Evolutionary conservation across 2,113 vertebrate genomes (phyloP).

Genomic region (Tringa solitaria): DNA sequence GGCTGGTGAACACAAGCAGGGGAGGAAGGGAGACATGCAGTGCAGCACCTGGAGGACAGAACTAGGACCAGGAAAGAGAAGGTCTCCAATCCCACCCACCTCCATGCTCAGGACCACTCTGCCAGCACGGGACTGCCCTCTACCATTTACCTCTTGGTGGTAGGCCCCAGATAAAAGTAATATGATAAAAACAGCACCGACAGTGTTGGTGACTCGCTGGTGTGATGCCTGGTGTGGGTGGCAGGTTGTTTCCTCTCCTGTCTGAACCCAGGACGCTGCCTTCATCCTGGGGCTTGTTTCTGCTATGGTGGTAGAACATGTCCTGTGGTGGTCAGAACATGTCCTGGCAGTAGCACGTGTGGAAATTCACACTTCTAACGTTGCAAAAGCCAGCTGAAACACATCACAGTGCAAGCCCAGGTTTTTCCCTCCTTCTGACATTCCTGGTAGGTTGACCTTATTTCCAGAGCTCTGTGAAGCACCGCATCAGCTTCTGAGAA

Average conservation of each 20-base stretch:
- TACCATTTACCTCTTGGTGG: not conserved
- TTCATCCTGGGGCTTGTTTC: not conserved
- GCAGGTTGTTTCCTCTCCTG: not conserved
- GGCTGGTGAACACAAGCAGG: not conserved
- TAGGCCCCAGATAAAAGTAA: not conserved
- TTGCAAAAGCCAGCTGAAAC: not conserved
- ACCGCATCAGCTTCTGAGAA: not conserved
- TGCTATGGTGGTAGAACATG: not conserved
- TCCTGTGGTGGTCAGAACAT: no score
- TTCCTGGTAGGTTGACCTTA: not conserved
- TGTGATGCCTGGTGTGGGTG: fast-evolving
- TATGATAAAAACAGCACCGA: not conserved
- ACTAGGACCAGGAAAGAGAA: not conserved
- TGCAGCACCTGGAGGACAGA: fast-evolving
- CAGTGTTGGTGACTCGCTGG: not conserved
- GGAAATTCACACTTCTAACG: not conserved
- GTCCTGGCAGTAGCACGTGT: fast-evolving
- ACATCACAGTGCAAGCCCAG: fast-evolving
- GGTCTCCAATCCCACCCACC: not conserved
- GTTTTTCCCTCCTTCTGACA: not conserved
- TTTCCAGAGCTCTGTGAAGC: not conserved
- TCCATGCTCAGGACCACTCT: fast-evolving
- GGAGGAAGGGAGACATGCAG: not conserved
- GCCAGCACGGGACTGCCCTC: not conserved
- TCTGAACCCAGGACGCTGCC: not conserved